phyloP scores from a whole-genome alignment of 2,888 invertebrate genomes.

The Acrocera orbiculus region DNA sequence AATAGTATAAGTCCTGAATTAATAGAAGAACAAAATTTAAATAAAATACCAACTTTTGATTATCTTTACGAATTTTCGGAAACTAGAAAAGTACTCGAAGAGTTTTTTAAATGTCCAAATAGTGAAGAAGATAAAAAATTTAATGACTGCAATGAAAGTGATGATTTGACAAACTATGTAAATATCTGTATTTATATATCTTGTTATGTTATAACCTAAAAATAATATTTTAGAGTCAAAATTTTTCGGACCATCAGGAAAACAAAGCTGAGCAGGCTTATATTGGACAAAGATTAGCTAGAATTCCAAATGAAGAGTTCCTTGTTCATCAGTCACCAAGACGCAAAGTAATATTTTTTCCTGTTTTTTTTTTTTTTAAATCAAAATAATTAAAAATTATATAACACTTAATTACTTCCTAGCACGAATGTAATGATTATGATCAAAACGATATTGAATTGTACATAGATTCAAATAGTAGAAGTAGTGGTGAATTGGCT shows the following conservation, averaged over 20 bases:
- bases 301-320: slow-evolving; percentile 29
- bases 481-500: slow-evolving; percentile 27
- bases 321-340: slow-evolving; percentile 26
- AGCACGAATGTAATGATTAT: slow-evolving; percentile 19
- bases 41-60: slow-evolving; percentile 52
- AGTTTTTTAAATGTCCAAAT: slow-evolving; percentile 72
- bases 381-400: slow-evolving; percentile 7
- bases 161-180: slow-evolving; percentile 26
- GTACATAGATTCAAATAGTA: slow-evolving; percentile 30
- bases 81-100: slow-evolving; percentile 78
- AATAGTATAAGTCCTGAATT: background rate
- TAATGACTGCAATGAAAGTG: slow-evolving; percentile 26
- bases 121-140: slow-evolving; percentile 36
- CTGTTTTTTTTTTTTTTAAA: too few relatives aligned
- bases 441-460: slow-evolving; percentile 29
- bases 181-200: slow-evolving; percentile 1
- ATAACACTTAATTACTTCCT: slow-evolving; percentile 1
- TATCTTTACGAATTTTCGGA: slow-evolving; percentile 85
- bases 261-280: slow-evolving; percentile 27
- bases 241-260: slow-evolving; percentile 20
- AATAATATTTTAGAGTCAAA: too few relatives aligned
- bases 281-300: slow-evolving; percentile 30
- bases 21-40: slow-evolving; percentile 15
- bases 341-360: slow-evolving; percentile 19
- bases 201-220: background rate